Evolutionary conservation across 1,140 invertebrate genomes (phyloP).

Genomic region (Halictus rubicundus): DNA sequence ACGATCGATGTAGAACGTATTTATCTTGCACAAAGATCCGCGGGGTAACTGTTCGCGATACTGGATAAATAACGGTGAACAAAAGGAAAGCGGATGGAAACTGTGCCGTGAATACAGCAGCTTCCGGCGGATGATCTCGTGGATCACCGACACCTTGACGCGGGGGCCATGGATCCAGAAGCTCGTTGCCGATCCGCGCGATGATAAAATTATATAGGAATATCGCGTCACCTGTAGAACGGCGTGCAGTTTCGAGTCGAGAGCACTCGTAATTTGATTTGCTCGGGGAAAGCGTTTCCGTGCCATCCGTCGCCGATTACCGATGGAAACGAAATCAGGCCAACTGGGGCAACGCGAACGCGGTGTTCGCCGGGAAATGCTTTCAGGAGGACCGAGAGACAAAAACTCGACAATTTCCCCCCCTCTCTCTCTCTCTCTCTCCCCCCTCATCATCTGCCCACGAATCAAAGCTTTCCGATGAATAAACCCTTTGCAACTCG

Average conservation of each 20-base stretch:
- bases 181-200: background rate
- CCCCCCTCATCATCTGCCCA: too few relatives aligned
- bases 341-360: slow-evolving; percentile 2
- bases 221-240: slow-evolving; percentile 21
- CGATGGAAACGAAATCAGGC: slow-evolving; percentile 16
- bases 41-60: too few relatives aligned
- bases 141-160: too few relatives aligned
- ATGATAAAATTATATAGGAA: slow-evolving; percentile 17
- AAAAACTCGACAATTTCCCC: background rate
- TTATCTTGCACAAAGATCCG: too few relatives aligned
- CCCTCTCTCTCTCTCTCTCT: too few relatives aligned
- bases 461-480: background rate
- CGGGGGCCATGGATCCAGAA: background rate
- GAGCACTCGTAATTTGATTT: slow-evolving; percentile 27
- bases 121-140: too few relatives aligned
- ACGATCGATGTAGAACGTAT: too few relatives aligned
- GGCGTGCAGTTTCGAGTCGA: background rate
- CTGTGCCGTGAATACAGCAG: too few relatives aligned
- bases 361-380: background rate
- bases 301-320: slow-evolving; percentile 5
- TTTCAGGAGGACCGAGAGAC: background rate
- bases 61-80: too few relatives aligned
- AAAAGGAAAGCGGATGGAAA: too few relatives aligned
- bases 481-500: background rate
- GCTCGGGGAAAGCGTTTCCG: background rate